phyloP scores from a whole-genome alignment of 2,888 invertebrate species.

The Brachypterus glaber region DNA sequence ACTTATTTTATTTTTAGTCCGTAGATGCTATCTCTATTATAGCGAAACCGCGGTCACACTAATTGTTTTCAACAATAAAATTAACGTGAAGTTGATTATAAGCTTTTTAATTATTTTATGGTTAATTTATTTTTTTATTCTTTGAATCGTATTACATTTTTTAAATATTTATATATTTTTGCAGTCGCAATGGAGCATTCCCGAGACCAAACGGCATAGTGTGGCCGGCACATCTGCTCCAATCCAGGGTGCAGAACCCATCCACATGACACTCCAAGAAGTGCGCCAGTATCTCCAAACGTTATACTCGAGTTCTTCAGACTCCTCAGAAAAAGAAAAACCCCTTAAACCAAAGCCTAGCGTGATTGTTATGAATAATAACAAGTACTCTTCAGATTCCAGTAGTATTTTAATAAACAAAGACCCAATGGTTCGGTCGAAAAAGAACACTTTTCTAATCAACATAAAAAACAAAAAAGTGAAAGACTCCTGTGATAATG shows the following conservation, averaged over 20 bases:
- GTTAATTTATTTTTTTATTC: no score
- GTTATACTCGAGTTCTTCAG: conserved; percentile 67
- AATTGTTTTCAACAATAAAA: no score
- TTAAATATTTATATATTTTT: conserved; percentile 30
- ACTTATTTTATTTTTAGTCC: no score
- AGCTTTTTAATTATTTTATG: no score
- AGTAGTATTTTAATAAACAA: conserved; percentile 19
- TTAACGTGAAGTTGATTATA: no score
- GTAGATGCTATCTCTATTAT: no score
- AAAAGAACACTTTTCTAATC: conserved; percentile 49
- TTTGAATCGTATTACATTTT: no score
- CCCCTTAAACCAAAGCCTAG: conserved; percentile 26
- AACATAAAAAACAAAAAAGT: conserved; percentile 54
- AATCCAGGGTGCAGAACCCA: conserved; percentile 57
- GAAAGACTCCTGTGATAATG: conserved; percentile 39
- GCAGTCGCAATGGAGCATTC: conserved; percentile 31
- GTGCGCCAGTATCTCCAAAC: conserved; percentile 76
- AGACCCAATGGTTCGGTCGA: conserved; percentile 35
- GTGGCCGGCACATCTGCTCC: conserved; percentile 53
- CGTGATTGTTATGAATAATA: conserved; percentile 28
- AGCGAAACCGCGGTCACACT: no score
- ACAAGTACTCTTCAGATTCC: conserved; percentile 23
- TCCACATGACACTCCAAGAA: conserved; percentile 78
- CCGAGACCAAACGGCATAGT: conserved; percentile 53
- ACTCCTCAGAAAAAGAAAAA: conserved; percentile 50